Conservation (phyloP, 2,797 vertebrate species). For the Pseudopleuronectes americanus region DNA sequence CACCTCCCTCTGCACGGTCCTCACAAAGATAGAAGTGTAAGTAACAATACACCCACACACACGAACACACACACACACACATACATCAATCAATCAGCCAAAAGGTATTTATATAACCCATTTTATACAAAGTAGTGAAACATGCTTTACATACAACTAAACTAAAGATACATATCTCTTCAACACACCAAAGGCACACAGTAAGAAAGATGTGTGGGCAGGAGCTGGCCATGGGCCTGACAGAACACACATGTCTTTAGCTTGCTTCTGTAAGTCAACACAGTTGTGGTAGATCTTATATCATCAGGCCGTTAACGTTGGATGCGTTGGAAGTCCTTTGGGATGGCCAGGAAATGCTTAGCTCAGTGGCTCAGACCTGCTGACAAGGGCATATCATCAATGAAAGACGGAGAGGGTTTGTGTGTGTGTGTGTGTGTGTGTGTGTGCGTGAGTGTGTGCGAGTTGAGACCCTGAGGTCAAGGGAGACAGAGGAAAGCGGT, state of each 20-base stretch:
- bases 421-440: conserved; percentile 8
- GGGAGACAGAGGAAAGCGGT: conserved; percentile 39
- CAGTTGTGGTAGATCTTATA: background rate
- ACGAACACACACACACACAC: background rate
- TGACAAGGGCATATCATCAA: conserved; percentile 67
- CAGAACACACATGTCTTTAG: background rate
- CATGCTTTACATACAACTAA: background rate
- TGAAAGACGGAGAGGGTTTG: conserved; percentile 11
- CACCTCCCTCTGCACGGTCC: too few species aligned
- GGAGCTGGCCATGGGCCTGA: background rate
- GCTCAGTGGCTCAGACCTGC: conserved; percentile 68
- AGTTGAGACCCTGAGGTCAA: conserved; percentile 62
- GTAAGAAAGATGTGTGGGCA: background rate
- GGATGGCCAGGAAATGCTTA: conserved; percentile 69
- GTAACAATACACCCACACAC: too few species aligned
- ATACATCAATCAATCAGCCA: too few species aligned
- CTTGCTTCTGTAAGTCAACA: background rate
- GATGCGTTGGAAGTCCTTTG: conserved; percentile 59
- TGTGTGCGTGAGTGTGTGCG: background rate
- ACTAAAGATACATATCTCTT: too few species aligned
- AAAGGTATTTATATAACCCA: background rate
- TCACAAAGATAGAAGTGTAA: too few species aligned
- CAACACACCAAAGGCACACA: conserved; percentile 16
- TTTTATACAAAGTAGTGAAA: background rate
- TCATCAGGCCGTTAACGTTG: conserved; percentile 23